A percentile compares a stretch with the other conserved stretches of the same genome.
phyloP scores from a whole-genome alignment of 1,140 invertebrate species.

The Centruroides vittatus region DNA sequence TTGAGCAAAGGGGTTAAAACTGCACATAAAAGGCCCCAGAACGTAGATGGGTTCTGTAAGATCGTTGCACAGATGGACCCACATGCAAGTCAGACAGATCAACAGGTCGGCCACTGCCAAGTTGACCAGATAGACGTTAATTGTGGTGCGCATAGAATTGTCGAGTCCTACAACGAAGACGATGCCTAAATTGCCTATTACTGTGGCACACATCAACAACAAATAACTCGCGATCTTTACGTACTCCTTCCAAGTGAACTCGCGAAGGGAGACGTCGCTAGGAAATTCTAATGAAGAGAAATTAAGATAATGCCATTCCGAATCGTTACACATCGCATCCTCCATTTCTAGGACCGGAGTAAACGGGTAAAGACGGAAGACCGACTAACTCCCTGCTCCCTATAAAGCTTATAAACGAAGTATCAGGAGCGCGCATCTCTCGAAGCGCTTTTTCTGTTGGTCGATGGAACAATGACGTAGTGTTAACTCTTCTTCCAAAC shows the following conservation, averaged over 20 bases:
- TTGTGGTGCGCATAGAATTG: constrained; percentile 29
- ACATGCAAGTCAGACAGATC: constrained; percentile 34
- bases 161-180: constrained; percentile 37
- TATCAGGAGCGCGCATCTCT: too few relatives aligned
- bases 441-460: too few relatives aligned
- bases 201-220: not conserved
- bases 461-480: too few relatives aligned
- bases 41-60: constrained; percentile 24
- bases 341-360: too few relatives aligned
- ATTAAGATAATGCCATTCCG: too few relatives aligned
- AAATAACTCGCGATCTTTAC: not conserved
- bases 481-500: too few relatives aligned
- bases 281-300: too few relatives aligned
- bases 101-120: constrained; percentile 30
- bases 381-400: too few relatives aligned
- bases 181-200: constrained; percentile 36
- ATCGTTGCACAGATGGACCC: constrained; percentile 32
- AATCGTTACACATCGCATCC: too few relatives aligned
- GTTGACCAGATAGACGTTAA: constrained; percentile 32
- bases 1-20: constrained; percentile 36
- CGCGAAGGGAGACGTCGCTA: too few relatives aligned
- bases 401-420: too few relatives aligned
- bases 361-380: too few relatives aligned
- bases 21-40: constrained; percentile 34
- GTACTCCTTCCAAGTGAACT: not conserved